phyloP scores from a whole-genome alignment of 2,888 invertebrate genomes.

The Drepana falcataria region DNA sequence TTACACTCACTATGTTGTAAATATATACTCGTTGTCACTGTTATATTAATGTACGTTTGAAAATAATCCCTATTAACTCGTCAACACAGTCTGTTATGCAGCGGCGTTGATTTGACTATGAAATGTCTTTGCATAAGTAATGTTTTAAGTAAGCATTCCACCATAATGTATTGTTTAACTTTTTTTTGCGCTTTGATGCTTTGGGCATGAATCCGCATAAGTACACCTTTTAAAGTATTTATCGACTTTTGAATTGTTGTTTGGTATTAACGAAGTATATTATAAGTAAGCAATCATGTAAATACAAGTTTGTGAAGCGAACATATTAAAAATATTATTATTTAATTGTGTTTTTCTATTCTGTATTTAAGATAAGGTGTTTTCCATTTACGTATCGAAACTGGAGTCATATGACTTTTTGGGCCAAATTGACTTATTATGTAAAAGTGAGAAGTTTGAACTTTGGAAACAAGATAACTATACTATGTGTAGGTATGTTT shows the following conservation, averaged over 20 bases:
- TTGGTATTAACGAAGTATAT: conserved; percentile 55
- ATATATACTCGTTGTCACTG: conserved; percentile 56
- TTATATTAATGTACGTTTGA: conserved; percentile 20
- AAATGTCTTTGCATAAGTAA: conserved; percentile 6
- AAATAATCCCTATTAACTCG: conserved; percentile 20
- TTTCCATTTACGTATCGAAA: too few species aligned
- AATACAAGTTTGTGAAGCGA: conserved; percentile 74
- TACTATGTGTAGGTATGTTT: too few species aligned
- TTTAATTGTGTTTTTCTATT: conserved; percentile 32
- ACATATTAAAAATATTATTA: conserved; percentile 65
- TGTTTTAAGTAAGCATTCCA: conserved; percentile 68
- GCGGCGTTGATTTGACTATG: conserved; percentile 10
- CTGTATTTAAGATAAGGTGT: neutral
- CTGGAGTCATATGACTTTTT: too few species aligned
- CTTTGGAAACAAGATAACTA: too few species aligned
- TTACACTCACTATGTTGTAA: conserved; percentile 64
- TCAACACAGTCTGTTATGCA: conserved; percentile 25
- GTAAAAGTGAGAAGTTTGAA: too few species aligned
- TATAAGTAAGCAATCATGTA: conserved; percentile 73
- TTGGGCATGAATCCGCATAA: conserved; percentile 51
- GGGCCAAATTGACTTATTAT: too few species aligned
- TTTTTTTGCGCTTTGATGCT: conserved; percentile 38
- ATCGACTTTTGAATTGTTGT: conserved; percentile 63
- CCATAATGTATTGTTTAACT: conserved; percentile 34
- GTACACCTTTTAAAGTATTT: conserved; percentile 61